Conservation (phyloP, 1,140 invertebrate species). For the Lepidostoma basale region DNA sequence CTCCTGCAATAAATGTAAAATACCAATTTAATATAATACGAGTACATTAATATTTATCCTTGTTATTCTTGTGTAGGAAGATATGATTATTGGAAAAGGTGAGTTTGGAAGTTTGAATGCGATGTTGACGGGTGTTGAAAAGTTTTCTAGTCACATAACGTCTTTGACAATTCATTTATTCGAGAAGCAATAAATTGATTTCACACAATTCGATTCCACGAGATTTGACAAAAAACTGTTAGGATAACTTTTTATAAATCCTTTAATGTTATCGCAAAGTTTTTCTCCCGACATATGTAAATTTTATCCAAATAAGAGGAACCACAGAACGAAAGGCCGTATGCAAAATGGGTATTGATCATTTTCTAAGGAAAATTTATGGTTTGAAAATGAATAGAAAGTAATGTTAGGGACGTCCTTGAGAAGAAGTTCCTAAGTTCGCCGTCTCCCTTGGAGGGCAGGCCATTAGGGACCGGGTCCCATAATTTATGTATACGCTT, state of each 20-base stretch:
- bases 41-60: no score
- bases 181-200: background rate
- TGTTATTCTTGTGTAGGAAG: no score
- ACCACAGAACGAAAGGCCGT: slow-evolving; percentile 1
- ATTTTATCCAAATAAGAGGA: slow-evolving; percentile 20
- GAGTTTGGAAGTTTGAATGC: background rate
- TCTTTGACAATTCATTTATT: background rate
- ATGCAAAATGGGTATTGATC: slow-evolving; percentile 40
- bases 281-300: slow-evolving; percentile 26
- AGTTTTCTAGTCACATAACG: background rate
- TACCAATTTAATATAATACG: no score
- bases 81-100: no score
- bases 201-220: no score
- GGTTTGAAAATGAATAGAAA: slow-evolving; percentile 38
- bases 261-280: background rate
- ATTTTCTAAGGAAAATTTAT: slow-evolving; percentile 39
- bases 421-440: slow-evolving; percentile 34
- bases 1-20: no score
- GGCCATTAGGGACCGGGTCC: slow-evolving; percentile 14
- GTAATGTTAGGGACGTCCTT: slow-evolving; percentile 34
- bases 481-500: slow-evolving; percentile 29
- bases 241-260: background rate
- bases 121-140: background rate
- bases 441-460: slow-evolving; percentile 3
- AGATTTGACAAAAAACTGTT: no score